These are phyloP conservation scores for Leucoma salicis DNA, from an alignment of 2,888 invertebrate species.

Conservation along the genomic window DNA sequence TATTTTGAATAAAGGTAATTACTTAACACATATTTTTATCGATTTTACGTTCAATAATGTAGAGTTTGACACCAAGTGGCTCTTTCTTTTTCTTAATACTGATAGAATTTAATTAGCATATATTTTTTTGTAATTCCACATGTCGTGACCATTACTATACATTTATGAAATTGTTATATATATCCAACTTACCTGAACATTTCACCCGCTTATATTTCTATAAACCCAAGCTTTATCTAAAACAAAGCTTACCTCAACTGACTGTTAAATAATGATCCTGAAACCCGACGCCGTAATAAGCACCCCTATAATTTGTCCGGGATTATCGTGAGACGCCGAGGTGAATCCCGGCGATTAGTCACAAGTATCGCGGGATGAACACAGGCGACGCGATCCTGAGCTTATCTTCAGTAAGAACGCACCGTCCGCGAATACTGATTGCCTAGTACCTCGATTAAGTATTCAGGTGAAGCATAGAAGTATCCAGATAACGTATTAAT, in stretches of 20 bases:
- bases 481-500: slow-evolving; percentile 69
- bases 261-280: slow-evolving; percentile 69
- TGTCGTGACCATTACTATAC: too few species aligned
- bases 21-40: too few species aligned
- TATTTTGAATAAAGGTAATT: too few species aligned
- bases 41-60: too few species aligned
- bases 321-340: slow-evolving; percentile 75
- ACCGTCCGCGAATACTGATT: slow-evolving; percentile 75
- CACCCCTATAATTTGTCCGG: slow-evolving; percentile 76
- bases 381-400: slow-evolving; percentile 47
- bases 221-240: slow-evolving; percentile 31
- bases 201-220: slow-evolving; percentile 28
- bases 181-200: slow-evolving; percentile 8
- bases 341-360: slow-evolving; percentile 78
- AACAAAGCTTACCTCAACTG: slow-evolving; percentile 47
- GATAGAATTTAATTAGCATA: too few species aligned
- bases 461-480: slow-evolving; percentile 70
- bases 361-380: slow-evolving; percentile 67
- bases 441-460: slow-evolving; percentile 59
- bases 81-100: too few species aligned
- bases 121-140: too few species aligned
- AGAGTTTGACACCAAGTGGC: too few species aligned
- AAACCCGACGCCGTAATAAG: slow-evolving; percentile 60
- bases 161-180: not conserved
- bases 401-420: slow-evolving; percentile 44